Evolutionary conservation across 64 coral and sea anemone genomes (phyloP), one percentile per base, ranked within the genome.

Genomic region (Orbicella faveolata): DNA sequence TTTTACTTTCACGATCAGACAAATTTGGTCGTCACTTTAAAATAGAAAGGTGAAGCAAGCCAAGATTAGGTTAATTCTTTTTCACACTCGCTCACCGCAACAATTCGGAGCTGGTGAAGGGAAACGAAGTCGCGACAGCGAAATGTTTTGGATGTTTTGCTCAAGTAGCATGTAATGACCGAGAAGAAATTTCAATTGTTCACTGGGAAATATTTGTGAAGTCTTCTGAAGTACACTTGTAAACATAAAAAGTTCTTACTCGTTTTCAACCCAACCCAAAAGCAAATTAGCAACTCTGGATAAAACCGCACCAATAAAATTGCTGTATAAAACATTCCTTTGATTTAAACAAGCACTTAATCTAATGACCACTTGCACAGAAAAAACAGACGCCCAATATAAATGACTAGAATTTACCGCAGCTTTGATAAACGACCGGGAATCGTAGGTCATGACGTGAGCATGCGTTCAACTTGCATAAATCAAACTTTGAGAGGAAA

Each of bases 91-190:
- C 6, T 23, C 34, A n/a, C 25, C 30, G 36, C 55, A 63, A 63
- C 23, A 36, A 36, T n/a, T 51, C 3, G 13, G 52, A 73, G 21
- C 13, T 51, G 15, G 15, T 36, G n/a, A 72, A 72, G 61, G 23
- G 19, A 48, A 83, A 83, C 59, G 80, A 25, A 15, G 19, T 4
- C 18, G 15, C 19, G 17, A 9, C 18, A 25, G 3, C 19, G 61
- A 68, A 85, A 85, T 85, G 70, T 37, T 33, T 85, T 16, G n/a
- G 9, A 73, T 85, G 21, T 25, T 33, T 25, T 85, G 82, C 20
- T 68, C 21, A 73, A 85, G 65, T 85, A 25, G 82, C 82, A 85
- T 85, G 65, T 52, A 85, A 85, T 85, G 63, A 85, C 21, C 80
- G 33, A 41, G 9, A 19, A 67, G 36, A 20, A 83, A 67, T 48